Conservation (phyloP, 2,113 vertebrate species). For the Verasper variegatus region DNA sequence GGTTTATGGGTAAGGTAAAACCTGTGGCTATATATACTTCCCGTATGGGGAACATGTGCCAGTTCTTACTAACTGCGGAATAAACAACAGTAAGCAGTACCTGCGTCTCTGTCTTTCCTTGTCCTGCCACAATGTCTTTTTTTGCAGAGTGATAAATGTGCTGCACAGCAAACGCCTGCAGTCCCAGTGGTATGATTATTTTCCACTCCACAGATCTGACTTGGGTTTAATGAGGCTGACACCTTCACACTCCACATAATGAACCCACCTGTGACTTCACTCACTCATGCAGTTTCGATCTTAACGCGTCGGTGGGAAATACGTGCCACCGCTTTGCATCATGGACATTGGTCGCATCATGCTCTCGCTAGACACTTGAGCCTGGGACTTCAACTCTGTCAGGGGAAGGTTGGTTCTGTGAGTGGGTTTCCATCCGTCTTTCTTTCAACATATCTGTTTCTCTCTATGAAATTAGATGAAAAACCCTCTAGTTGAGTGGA, state of each 20-base stretch:
- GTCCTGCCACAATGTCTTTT: too few species aligned
- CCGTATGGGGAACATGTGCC: too few species aligned
- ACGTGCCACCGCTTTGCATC: conserved; percentile 17
- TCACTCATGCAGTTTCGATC: conserved; percentile 30
- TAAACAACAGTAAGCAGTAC: too few species aligned
- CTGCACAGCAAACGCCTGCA: conserved; percentile 20
- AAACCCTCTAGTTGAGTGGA: not conserved
- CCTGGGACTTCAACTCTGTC: not conserved
- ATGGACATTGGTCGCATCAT: conserved; percentile 18
- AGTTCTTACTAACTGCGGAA: too few species aligned
- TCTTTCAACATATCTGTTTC: not conserved
- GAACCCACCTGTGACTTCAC: conserved; percentile 71
- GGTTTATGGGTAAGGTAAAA: too few species aligned
- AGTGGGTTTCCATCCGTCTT: not conserved
- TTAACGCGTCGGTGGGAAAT: conserved; percentile 5
- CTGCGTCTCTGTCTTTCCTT: too few species aligned
- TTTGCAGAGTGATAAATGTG: conserved; percentile 34
- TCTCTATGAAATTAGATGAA: not conserved
- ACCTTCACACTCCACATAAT: conserved; percentile 65
- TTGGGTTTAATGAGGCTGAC: conserved; percentile 66
- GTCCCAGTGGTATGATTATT: conserved; percentile 62
- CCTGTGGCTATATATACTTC: too few species aligned
- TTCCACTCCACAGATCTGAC: conserved; percentile 58
- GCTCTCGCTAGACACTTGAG: not conserved
- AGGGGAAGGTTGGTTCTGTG: not conserved